Evolutionary conservation across 2,113 vertebrate genomes (phyloP).

Genomic region (Scophthalmus maximus): DNA sequence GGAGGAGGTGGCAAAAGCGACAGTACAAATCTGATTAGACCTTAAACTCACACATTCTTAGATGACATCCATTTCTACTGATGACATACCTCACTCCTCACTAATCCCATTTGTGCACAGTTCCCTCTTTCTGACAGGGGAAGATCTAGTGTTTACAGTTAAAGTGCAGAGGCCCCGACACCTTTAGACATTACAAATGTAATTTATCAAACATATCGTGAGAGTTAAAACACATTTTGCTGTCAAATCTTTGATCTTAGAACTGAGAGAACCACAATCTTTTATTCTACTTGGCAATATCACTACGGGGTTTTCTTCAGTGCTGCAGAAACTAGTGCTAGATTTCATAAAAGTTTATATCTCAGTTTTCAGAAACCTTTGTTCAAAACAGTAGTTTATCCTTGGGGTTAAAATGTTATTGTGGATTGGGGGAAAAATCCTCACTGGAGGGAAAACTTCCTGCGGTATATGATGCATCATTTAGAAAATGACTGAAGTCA

Average conservation of each 20-base stretch:
- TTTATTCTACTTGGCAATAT: too few relatives aligned
- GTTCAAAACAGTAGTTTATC: too few relatives aligned
- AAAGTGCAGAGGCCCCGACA: too few relatives aligned
- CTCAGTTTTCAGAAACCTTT: not conserved
- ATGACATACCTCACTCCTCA: conserved; percentile 16
- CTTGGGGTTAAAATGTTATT: too few relatives aligned
- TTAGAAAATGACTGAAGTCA: not conserved
- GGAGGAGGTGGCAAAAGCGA: conserved; percentile 53
- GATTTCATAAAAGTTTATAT: not conserved
- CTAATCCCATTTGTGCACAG: conserved; percentile 12
- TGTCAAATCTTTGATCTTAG: too few relatives aligned
- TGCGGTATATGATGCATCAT: not conserved
- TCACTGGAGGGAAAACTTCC: too few relatives aligned
- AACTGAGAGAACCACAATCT: too few relatives aligned
- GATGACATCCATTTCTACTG: conserved; percentile 37
- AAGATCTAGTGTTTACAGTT: not conserved
- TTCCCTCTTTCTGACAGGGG: not conserved
- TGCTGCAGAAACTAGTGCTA: not conserved
- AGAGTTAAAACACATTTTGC: too few relatives aligned
- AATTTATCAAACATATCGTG: too few relatives aligned
- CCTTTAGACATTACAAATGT: too few relatives aligned
- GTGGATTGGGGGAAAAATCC: too few relatives aligned
- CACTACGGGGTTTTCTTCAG: not conserved
- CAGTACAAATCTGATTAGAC: conserved; percentile 63
- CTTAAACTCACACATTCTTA: conserved; percentile 53